phyloP scores from a whole-genome alignment of 2,113 vertebrate species.

The Irena cyanogastra region DNA sequence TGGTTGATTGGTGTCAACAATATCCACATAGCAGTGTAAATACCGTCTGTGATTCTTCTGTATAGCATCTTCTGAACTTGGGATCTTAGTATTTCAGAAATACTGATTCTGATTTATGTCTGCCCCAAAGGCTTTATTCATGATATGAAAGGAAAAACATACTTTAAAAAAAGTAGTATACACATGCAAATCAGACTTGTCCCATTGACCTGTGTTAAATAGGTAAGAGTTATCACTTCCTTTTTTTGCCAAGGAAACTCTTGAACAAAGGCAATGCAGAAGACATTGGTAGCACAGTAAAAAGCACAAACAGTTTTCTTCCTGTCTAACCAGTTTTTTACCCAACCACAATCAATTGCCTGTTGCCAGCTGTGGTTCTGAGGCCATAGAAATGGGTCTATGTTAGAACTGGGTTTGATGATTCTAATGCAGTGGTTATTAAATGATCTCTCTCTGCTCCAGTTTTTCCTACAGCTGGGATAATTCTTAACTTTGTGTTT shows the following conservation, averaged over 20 bases:
- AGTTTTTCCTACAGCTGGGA: fast-evolving
- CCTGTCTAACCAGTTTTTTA: background rate
- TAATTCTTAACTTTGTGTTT: background rate
- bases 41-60: background rate
- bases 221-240: background rate
- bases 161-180: background rate
- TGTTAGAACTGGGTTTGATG: background rate
- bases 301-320: background rate
- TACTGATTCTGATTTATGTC: background rate
- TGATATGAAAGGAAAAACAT: background rate
- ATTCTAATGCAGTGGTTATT: background rate
- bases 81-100: background rate
- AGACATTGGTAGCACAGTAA: background rate
- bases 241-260: background rate
- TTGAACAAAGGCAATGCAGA: background rate
- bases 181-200: background rate
- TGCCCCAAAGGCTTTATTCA: background rate
- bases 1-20: background rate
- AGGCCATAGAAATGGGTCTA: background rate
- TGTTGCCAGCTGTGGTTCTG: background rate
- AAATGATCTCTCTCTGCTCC: background rate
- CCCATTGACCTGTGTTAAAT: background rate
- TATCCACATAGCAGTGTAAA: background rate
- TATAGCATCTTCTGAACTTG: background rate
- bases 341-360: background rate